Percentiles rank a stretch among this genome's conserved stretches.
Evolutionary conservation across 1,140 invertebrate genomes (phyloP).

Genomic region (Brachionus calyciflorus): DNA sequence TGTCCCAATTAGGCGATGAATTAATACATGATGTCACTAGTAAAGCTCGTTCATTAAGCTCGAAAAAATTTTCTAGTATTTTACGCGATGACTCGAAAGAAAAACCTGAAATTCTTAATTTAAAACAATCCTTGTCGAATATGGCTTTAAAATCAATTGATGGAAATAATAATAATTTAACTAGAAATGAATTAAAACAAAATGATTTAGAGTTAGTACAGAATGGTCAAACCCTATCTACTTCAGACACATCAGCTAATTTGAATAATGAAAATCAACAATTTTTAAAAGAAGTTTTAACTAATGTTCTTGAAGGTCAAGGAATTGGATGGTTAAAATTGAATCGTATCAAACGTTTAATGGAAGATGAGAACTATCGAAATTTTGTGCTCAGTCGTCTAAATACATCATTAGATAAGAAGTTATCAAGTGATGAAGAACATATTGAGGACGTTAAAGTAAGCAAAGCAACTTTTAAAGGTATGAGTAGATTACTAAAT

Average conservation of each 20-base stretch:
- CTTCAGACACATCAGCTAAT: conserved; percentile 1
- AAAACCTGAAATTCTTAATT: neutral
- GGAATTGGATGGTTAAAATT: conserved; percentile 94
- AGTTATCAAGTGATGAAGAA: conserved; percentile 84
- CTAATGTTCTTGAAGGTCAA: conserved; percentile 86
- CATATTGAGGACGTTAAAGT: conserved; percentile 89
- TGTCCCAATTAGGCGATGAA: conserved; percentile 29
- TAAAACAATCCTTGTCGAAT: neutral
- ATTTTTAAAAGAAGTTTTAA: conserved; percentile 73
- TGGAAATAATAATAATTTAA: conserved; percentile 5
- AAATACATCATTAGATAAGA: conserved; percentile 86
- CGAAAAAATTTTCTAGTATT: neutral
- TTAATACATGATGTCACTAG: conserved; percentile 27
- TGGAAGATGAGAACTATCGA: conserved; percentile 98
- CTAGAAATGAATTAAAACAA: neutral
- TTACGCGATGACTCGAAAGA: neutral
- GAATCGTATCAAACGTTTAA: conserved; percentile 86
- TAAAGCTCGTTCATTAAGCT: neutral
- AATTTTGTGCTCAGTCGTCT: conserved; percentile 91
- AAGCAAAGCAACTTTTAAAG: conserved; percentile 78
- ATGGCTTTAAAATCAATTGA: neutral
- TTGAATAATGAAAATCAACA: conserved; percentile 65
- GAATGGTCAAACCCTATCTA: neutral
- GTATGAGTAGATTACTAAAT: conserved; percentile 86
- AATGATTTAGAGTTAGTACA: neutral